Percentiles rank a stretch among this genome's conserved stretches.
Evolutionary conservation across 1,140 invertebrate genomes (phyloP).

Genomic region (Tetraneura akinire): DNA sequence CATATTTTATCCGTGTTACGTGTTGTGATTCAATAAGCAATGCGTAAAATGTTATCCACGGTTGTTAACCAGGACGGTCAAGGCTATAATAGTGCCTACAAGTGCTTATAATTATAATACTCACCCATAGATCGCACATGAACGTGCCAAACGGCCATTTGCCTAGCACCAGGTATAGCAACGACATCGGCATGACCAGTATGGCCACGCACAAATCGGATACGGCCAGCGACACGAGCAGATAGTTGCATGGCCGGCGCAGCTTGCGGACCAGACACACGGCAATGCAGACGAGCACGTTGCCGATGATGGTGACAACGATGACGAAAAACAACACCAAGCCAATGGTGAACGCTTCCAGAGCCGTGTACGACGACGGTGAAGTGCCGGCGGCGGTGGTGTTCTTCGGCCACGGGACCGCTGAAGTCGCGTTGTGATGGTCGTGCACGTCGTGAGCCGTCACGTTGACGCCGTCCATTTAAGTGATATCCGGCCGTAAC

Average conservation of each 20-base stretch:
- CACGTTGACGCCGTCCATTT: conserved; percentile 47
- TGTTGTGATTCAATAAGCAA: too few species aligned
- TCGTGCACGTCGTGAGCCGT: conserved; percentile 29
- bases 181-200: conserved; percentile 83
- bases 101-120: too few species aligned
- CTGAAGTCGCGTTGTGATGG: conserved; percentile 19
- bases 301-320: conserved; percentile 80
- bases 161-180: conserved; percentile 77
- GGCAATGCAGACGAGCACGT: conserved; percentile 85
- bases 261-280: conserved; percentile 85
- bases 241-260: conserved; percentile 79
- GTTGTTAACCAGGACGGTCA: too few species aligned
- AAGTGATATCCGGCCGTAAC: conserved; percentile 40
- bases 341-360: conserved; percentile 70
- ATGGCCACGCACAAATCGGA: conserved; percentile 82
- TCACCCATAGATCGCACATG: conserved; percentile 80
- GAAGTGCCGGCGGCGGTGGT: not conserved
- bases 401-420: conserved; percentile 17
- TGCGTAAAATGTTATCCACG: too few species aligned
- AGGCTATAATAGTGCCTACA: too few species aligned
- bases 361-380: conserved; percentile 59
- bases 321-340: conserved; percentile 75
- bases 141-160: conserved; percentile 81
- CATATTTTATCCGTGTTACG: too few species aligned
- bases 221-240: conserved; percentile 87